These are phyloP conservation scores for Electrona antarctica DNA, from an alignment of 2,113 vertebrate genomes.

Conservation along the genomic window DNA sequence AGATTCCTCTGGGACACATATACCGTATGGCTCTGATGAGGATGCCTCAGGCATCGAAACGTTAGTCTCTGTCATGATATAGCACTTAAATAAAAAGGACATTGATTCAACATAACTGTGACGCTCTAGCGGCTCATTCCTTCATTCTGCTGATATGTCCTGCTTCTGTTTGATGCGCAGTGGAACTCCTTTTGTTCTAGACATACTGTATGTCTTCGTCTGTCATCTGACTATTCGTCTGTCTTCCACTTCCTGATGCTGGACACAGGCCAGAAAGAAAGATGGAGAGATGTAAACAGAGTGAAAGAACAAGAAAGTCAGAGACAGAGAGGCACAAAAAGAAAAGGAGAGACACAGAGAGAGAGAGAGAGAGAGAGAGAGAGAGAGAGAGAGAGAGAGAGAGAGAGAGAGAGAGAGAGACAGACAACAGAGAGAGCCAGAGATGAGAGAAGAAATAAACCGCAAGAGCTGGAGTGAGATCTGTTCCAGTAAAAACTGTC, in stretches of 20 bases:
- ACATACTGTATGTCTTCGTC: no score
- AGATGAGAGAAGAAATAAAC: conserved; percentile 6
- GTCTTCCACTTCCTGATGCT: conserved; percentile 16
- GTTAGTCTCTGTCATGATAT: no score
- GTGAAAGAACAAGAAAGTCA: conserved; percentile 1
- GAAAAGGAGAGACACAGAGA: conserved; percentile 10
- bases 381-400: conserved; percentile 11
- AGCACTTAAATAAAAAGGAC: no score
- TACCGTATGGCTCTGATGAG: no score
- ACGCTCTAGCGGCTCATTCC: no score
- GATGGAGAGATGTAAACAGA: conserved; percentile 12
- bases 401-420: conserved; percentile 1
- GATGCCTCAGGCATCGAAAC: no score
- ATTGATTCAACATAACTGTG: no score
- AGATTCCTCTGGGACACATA: no score
- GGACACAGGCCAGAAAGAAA: conserved; percentile 29
- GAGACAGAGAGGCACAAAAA: conserved; percentile 8
- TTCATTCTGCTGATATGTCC: no score
- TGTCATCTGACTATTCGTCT: conserved; percentile 44
- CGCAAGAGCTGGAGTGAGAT: conserved; percentile 22
- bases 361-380: not conserved
- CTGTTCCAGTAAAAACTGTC: conserved; percentile 56
- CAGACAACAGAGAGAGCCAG: conserved; percentile 25
- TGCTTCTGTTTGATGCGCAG: no score
- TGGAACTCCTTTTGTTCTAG: no score